Conservation (phyloP, 92 coral and sea anemone genomes). For the Nematostella vectensis region DNA sequence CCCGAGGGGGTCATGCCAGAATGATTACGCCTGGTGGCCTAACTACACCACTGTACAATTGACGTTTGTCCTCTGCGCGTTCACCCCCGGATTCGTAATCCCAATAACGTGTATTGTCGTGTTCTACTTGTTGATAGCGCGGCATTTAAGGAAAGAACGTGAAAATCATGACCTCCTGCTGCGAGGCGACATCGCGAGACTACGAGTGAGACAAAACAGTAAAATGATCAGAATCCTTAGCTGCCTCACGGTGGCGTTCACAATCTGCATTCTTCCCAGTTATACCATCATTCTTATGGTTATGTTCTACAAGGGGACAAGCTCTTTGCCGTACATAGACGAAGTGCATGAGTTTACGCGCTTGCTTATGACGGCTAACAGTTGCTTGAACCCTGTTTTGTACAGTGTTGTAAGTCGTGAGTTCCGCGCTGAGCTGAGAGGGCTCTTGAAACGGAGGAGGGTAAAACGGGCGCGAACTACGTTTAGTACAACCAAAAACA, state of each 20-base stretch:
- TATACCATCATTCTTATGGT: slow-evolving; percentile 13
- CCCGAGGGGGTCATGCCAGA: slow-evolving; percentile 3
- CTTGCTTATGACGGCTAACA: slow-evolving; percentile 32
- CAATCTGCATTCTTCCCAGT: slow-evolving; percentile 26
- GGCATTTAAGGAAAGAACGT: slow-evolving; percentile 5
- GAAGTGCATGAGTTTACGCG: slow-evolving; percentile 36
- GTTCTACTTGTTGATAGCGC: slow-evolving; percentile 25
- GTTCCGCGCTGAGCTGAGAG: slow-evolving; percentile 24
- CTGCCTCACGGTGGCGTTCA: slow-evolving; percentile 11
- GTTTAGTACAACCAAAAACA: neutral
- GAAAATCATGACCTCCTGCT: slow-evolving; percentile 3
- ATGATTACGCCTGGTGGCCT: slow-evolving; percentile 34
- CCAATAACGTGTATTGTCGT: slow-evolving; percentile 26
- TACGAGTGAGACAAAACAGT: slow-evolving; percentile 30
- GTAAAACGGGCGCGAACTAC: neutral
- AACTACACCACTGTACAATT: slow-evolving; percentile 13
- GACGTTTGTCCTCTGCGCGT: slow-evolving; percentile 18
- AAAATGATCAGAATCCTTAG: slow-evolving; percentile 32
- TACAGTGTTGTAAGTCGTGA: slow-evolving; percentile 38
- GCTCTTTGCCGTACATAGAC: slow-evolving; percentile 7
- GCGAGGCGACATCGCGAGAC: slow-evolving; percentile 8
- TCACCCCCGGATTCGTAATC: slow-evolving; percentile 28
- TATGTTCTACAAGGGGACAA: slow-evolving; percentile 14
- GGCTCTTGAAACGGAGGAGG: slow-evolving; percentile 4
- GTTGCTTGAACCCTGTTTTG: slow-evolving; percentile 41